Conservation (phyloP, 2,888 invertebrate species). For the Volucella inflata region DNA sequence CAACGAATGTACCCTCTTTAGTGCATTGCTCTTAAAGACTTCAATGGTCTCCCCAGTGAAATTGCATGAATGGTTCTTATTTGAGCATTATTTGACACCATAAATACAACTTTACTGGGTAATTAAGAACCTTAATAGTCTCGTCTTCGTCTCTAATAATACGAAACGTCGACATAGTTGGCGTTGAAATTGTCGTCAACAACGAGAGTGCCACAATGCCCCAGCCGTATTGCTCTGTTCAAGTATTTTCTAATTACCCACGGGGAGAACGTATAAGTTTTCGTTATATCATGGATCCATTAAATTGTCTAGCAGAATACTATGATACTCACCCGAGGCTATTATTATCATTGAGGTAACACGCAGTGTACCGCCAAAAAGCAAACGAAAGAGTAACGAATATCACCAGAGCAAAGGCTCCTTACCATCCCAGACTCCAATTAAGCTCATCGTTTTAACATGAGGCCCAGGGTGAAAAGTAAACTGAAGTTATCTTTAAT, state of each 20-base stretch:
- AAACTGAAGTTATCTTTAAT: conserved; percentile 53
- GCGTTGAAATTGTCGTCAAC: background rate
- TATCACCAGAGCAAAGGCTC: background rate
- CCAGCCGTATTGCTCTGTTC: background rate
- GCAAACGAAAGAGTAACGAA: conserved; percentile 14
- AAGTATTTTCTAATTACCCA: conserved; percentile 36
- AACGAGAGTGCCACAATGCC: no score
- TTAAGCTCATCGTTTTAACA: conserved; percentile 31
- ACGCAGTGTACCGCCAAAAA: conserved; percentile 23
- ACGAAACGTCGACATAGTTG: conserved; percentile 27
- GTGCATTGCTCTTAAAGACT: background rate
- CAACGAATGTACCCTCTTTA: background rate
- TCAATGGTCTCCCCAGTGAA: background rate
- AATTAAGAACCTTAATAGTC: conserved; percentile 52
- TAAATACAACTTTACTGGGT: conserved; percentile 54
- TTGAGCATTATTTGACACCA: background rate
- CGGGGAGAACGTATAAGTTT: conserved; percentile 26
- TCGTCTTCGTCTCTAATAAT: conserved; percentile 16
- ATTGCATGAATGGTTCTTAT: background rate
- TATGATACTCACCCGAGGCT: conserved; percentile 22
- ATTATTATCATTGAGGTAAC: conserved; percentile 32
- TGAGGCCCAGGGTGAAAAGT: conserved; percentile 18
- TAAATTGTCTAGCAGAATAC: conserved; percentile 41
- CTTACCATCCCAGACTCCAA: conserved; percentile 12
- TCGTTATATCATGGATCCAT: conserved; percentile 50